phyloP scores from a whole-genome alignment of 2,797 vertebrate genomes.

The Acrossocheilus wenchowensis region DNA sequence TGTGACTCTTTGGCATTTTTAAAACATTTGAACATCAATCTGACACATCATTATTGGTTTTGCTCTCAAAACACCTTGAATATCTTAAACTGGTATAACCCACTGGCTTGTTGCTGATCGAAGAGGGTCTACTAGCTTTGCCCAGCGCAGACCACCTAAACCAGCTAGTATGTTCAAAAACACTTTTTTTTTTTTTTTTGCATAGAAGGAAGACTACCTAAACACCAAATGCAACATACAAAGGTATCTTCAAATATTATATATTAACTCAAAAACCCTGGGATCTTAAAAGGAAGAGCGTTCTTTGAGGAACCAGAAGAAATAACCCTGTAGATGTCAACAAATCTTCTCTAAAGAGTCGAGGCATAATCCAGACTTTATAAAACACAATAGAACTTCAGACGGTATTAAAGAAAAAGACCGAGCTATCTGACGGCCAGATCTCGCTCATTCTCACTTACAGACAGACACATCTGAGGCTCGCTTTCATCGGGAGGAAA shows the following conservation, averaged over 20 bases:
- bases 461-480: slow-evolving; percentile 4
- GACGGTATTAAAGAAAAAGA: slow-evolving; percentile 8
- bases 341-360: too few species aligned
- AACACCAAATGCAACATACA: neutral
- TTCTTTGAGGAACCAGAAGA: neutral
- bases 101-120: neutral
- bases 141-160: neutral
- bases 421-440: neutral
- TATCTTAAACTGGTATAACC: neutral
- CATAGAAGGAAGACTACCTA: neutral
- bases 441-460: neutral
- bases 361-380: slow-evolving; percentile 15
- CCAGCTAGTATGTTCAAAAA: neutral
- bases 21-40: neutral
- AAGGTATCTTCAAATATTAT: neutral
- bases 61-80: neutral
- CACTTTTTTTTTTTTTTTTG: neutral
- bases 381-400: slow-evolving; percentile 1
- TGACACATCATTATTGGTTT: neutral
- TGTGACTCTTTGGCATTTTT: neutral
- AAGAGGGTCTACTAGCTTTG: neutral
- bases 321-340: neutral
- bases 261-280: neutral
- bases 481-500: neutral
- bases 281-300: neutral